Evolutionary conservation across 2,797 vertebrate genomes (phyloP).

Genomic region (Phrynocephalus forsythii): DNA sequence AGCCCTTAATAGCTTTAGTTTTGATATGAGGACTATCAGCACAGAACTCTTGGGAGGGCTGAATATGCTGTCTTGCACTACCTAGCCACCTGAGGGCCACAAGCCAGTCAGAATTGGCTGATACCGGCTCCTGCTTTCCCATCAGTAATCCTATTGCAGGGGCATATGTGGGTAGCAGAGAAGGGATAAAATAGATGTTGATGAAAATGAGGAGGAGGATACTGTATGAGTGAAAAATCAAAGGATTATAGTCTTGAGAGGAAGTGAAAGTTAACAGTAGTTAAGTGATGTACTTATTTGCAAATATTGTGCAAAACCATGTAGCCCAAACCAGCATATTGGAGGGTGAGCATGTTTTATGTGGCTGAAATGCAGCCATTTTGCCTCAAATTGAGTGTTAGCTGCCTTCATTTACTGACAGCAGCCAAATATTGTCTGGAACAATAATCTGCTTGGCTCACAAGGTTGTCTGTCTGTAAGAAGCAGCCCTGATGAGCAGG

Average conservation of each 20-base stretch:
- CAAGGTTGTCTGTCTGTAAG: not conserved
- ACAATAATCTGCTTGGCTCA: not conserved
- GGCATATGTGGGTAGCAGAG: not conserved
- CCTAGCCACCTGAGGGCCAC: not conserved
- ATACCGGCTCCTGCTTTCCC: not conserved
- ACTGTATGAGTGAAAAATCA: not conserved
- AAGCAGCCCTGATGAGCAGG: not conserved
- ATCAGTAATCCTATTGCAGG: not conserved
- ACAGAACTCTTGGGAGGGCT: not conserved
- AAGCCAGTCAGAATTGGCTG: not conserved
- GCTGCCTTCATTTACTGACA: not conserved
- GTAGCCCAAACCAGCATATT: not conserved
- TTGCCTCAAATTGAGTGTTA: not conserved
- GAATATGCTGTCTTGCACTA: not conserved
- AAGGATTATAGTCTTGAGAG: not conserved
- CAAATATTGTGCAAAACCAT: not conserved
- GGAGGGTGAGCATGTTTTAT: not conserved
- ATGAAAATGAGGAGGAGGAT: not conserved
- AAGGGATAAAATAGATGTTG: not conserved
- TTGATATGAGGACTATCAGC: not conserved
- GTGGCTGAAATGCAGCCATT: not conserved
- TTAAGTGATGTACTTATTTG: not conserved
- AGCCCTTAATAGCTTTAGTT: not conserved
- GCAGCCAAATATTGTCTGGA: not conserved
- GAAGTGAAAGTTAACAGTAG: not conserved